A percentile compares a stretch with the other conserved stretches of the same genome.
Evolutionary conservation across 2,797 vertebrate genomes (phyloP).

Genomic region (Eupleurogrammus muticus): DNA sequence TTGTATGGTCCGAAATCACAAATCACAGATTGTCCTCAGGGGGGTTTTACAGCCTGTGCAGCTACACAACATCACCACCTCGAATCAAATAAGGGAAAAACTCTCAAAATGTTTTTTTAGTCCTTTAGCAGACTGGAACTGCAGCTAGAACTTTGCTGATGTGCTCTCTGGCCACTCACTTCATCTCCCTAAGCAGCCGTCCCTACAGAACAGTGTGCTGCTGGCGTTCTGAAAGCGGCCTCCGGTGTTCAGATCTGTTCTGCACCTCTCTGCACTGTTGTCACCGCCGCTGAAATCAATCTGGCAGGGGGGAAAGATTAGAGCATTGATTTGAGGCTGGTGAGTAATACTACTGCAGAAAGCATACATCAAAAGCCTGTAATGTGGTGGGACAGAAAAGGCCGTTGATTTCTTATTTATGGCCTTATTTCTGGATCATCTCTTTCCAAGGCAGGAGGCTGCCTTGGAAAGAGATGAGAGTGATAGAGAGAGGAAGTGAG

Average conservation of each 20-base stretch:
- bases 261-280: conserved; percentile 52
- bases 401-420: conserved; percentile 88
- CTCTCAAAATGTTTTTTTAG: too few relatives aligned
- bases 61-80: too few relatives aligned
- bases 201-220: conserved; percentile 60
- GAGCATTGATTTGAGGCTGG: conserved; percentile 84
- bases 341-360: conserved; percentile 87
- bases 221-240: conserved; percentile 79
- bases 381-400: conserved; percentile 84
- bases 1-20: too few relatives aligned
- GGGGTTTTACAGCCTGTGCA: too few relatives aligned
- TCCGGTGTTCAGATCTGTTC: conserved; percentile 71
- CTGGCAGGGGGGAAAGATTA: conserved; percentile 79
- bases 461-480: neutral
- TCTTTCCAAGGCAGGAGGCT: conserved; percentile 49
- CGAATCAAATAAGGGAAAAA: too few relatives aligned
- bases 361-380: conserved; percentile 83
- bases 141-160: conserved; percentile 5
- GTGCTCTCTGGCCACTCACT: conserved; percentile 26
- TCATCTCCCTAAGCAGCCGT: conserved; percentile 42
- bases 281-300: conserved; percentile 84
- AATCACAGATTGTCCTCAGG: too few relatives aligned
- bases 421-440: conserved; percentile 81
- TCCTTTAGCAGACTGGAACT: too few relatives aligned
- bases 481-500: neutral